Evolutionary conservation across 2,797 vertebrate genomes (phyloP).

Genomic region (Pangasius mekongensis): DNA sequence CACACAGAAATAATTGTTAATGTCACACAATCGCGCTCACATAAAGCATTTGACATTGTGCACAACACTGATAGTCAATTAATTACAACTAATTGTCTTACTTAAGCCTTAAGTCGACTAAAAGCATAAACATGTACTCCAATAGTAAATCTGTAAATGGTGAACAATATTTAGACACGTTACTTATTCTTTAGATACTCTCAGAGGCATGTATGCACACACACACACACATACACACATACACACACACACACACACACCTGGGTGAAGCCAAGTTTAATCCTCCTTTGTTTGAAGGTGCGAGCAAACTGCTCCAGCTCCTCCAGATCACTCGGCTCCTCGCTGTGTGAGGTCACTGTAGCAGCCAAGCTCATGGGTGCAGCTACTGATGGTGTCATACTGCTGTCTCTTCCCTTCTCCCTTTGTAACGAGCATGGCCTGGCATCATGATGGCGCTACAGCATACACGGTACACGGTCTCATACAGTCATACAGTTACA

Average conservation of each 20-base stretch:
- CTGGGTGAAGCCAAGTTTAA: conserved; percentile 93
- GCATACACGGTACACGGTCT: conserved; percentile 32
- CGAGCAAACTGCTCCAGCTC: conserved; percentile 91
- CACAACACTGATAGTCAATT: not conserved
- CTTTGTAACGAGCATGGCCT: conserved; percentile 65
- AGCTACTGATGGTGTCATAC: conserved; percentile 64
- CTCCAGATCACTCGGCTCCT: conserved; percentile 90
- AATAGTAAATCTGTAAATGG: not conserved
- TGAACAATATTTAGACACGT: too few species aligned
- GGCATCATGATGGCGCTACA: conserved; percentile 54
- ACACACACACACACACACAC: conserved; percentile 58
- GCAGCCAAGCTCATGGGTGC: conserved; percentile 58
- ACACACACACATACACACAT: not conserved
- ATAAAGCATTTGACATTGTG: not conserved
- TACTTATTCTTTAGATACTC: too few species aligned
- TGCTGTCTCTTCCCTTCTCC: conserved; percentile 73
- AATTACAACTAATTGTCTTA: not conserved
- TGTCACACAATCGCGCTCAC: not conserved
- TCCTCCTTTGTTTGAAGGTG: conserved; percentile 90
- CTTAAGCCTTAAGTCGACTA: not conserved
- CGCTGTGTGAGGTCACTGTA: conserved; percentile 73
- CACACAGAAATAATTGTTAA: not conserved
- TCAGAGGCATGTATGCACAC: not conserved
- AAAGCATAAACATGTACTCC: not conserved
- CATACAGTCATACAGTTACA: conserved; percentile 19